A percentile compares a stretch with the other conserved stretches of the same genome.
Conservation (phyloP, 37 sponge, comb jelly and placozoan genomes). For the Diacarnus erythraeanus region DNA sequence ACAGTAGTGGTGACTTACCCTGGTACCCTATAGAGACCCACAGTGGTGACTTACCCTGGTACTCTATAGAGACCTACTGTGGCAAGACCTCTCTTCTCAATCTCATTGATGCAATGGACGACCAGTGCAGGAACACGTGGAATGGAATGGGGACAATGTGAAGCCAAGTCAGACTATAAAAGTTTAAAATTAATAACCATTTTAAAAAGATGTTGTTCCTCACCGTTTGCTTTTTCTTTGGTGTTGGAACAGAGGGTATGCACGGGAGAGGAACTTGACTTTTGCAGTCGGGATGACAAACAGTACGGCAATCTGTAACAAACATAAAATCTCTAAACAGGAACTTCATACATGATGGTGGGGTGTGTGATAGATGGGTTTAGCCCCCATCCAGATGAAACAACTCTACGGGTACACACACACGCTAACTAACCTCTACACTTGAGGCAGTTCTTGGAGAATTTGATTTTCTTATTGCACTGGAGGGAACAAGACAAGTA, state of each 20-base stretch:
- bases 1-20: no score
- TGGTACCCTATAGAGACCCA: no score
- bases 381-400: no score
- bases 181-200: no score
- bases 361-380: no score
- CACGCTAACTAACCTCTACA: conserved; percentile 55
- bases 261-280: conserved; percentile 81
- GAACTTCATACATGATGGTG: no score
- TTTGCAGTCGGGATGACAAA: conserved; percentile 81
- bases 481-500: not conserved
- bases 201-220: no score
- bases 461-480: conserved; percentile 78
- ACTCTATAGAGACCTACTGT: conserved; percentile 90
- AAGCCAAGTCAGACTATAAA: conserved; percentile 46
- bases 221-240: conserved; percentile 57
- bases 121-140: conserved; percentile 87
- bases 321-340: no score
- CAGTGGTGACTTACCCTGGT: conserved; percentile 83
- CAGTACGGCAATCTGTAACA: conserved; percentile 82
- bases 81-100: conserved; percentile 82
- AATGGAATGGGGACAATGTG: conserved; percentile 78
- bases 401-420: no score
- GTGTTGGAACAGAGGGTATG: conserved; percentile 82
- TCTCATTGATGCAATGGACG: conserved; percentile 82
- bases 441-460: conserved; percentile 53